Evolutionary conservation across 2,113 vertebrate genomes (phyloP).

Genomic region (Eublepharis macularius): DNA sequence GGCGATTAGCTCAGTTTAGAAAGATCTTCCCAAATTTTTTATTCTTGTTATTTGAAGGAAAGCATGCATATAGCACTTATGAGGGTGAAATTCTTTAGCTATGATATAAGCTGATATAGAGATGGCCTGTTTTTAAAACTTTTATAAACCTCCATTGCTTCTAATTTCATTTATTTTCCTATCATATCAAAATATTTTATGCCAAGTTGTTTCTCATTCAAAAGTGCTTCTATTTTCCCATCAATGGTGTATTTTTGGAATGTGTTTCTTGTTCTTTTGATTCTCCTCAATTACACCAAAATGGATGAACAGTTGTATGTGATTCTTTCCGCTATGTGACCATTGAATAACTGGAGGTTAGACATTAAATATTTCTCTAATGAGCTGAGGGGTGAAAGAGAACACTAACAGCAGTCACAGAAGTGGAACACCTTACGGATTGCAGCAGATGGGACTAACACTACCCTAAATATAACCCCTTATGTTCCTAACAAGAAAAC

Average conservation of each 20-base stretch:
- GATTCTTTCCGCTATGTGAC: conserved; percentile 56
- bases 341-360: conserved; percentile 53
- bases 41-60: background rate
- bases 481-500: background rate
- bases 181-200: conserved; percentile 40
- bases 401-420: conserved; percentile 28
- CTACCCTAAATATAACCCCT: background rate
- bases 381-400: conserved; percentile 58
- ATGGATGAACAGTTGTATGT: conserved; percentile 52
- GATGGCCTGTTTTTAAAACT: background rate
- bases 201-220: conserved; percentile 59
- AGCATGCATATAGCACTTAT: background rate
- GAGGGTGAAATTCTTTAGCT: background rate
- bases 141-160: conserved; percentile 34
- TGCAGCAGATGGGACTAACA: conserved; percentile 10
- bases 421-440: conserved; percentile 29
- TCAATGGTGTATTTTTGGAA: conserved; percentile 55
- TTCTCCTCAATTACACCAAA: conserved; percentile 56
- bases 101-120: background rate
- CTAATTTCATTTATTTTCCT: conserved; percentile 44
- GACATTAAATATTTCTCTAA: conserved; percentile 65
- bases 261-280: conserved; percentile 61
- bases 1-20: background rate
- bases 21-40: background rate
- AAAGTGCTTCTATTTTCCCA: conserved; percentile 62